These are phyloP conservation scores for Lasius fuliginosus DNA, from an alignment of 2,888 invertebrate species.

Conservation along the genomic window DNA sequence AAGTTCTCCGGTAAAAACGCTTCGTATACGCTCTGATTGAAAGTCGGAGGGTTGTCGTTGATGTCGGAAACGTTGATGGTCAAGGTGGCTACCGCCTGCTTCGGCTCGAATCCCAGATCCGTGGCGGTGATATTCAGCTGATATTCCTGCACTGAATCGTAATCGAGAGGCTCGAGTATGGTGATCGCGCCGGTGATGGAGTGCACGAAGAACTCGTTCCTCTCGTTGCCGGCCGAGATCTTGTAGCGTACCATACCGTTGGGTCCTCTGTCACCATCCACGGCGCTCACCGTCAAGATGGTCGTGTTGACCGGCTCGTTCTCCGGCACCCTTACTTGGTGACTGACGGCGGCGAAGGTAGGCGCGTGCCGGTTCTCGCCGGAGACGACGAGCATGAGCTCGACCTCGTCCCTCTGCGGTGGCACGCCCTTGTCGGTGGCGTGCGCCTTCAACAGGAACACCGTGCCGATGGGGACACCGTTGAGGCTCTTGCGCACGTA, in stretches of 20 bases:
- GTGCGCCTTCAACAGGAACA: conserved; percentile 88
- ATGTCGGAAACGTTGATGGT: conserved; percentile 96
- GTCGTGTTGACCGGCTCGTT: conserved; percentile 95
- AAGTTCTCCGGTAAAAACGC: conserved; percentile 95
- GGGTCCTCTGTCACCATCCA: conserved; percentile 95
- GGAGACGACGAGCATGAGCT: conserved; percentile 92
- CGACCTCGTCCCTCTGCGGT: conserved; percentile 92
- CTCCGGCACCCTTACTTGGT: conserved; percentile 96
- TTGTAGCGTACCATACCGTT: conserved; percentile 96
- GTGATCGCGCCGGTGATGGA: conserved; percentile 92
- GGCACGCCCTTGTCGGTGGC: conserved; percentile 96
- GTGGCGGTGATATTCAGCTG: conserved; percentile 94
- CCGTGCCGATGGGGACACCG: conserved; percentile 89
- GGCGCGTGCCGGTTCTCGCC: conserved; percentile 94
- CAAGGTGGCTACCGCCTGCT: conserved; percentile 92
- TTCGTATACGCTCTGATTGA: conserved; percentile 92
- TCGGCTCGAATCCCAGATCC: conserved; percentile 94
- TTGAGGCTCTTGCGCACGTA: conserved; percentile 89
- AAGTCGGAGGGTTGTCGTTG: conserved; percentile 96
- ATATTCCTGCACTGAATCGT: conserved; percentile 94
- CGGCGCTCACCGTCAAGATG: conserved; percentile 94
- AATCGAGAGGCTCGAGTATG: conserved; percentile 94
- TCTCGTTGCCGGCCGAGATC: conserved; percentile 94
- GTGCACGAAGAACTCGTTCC: conserved; percentile 93
- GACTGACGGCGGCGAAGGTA: conserved; percentile 93